Conservation (phyloP, 2,797 vertebrate species). For the Takifugu ocellatus region DNA sequence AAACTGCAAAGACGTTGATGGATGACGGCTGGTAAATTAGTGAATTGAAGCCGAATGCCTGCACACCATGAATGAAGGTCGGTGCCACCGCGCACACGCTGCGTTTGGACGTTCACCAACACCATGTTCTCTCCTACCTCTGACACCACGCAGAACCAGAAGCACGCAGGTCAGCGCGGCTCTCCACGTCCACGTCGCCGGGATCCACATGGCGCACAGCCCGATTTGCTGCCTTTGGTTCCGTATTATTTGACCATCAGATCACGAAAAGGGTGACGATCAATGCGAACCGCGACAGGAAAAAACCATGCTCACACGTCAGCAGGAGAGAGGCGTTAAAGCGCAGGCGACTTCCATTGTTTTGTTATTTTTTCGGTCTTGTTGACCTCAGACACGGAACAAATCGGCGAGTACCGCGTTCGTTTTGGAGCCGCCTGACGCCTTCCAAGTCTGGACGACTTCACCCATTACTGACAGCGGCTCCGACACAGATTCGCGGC, state of each 20-base stretch:
- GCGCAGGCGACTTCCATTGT: no score
- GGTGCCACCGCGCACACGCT: no score
- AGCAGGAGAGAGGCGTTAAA: conserved; percentile 3
- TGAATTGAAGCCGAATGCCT: no score
- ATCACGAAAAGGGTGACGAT: conserved; percentile 18
- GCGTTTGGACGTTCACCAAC: neutral
- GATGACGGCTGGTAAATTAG: no score
- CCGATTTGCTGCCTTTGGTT: neutral
- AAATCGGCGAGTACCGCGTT: neutral
- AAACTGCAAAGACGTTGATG: no score
- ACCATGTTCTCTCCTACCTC: conserved; percentile 53
- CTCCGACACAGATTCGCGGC: neutral
- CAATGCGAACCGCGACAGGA: neutral
- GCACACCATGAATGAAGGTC: no score
- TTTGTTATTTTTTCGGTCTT: neutral
- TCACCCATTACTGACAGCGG: conserved; percentile 17
- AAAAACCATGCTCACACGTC: conserved; percentile 24
- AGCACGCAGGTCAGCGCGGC: conserved; percentile 60
- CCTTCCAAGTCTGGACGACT: conserved; percentile 19
- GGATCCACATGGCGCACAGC: conserved; percentile 61
- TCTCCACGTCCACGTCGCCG: conserved; percentile 37
- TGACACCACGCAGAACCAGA: conserved; percentile 46
- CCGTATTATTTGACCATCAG: neutral
- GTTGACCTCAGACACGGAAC: conserved; percentile 10
- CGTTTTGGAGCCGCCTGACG: conserved; percentile 5